A percentile compares a stretch with the other conserved stretches of the same genome.
These are phyloP conservation scores for Xanthia icteritia DNA, from an alignment of 2,888 invertebrate species.

Conservation along the genomic window DNA sequence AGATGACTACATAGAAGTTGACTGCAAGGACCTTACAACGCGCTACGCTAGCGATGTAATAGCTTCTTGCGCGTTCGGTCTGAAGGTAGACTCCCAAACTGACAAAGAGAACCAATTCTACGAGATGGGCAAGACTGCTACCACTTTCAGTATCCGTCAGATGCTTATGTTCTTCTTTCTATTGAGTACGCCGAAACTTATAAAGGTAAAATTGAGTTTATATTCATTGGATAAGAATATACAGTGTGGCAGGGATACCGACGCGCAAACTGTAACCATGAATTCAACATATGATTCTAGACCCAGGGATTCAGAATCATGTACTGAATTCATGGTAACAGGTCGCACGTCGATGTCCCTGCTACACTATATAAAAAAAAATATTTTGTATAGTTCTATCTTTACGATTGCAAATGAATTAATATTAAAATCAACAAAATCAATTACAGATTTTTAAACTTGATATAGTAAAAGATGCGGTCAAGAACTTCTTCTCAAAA, in stretches of 20 bases:
- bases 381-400: not conserved
- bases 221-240: not conserved
- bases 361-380: too few species aligned
- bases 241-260: too few species aligned
- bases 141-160: constrained; percentile 75
- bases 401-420: not conserved
- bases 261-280: too few species aligned
- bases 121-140: constrained; percentile 83
- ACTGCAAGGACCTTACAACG: constrained; percentile 84
- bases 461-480: constrained; percentile 63
- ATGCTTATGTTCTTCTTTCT: constrained; percentile 67
- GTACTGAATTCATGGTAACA: too few species aligned
- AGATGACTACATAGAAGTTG: constrained; percentile 75
- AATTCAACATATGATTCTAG: too few species aligned
- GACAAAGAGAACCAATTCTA: constrained; percentile 90
- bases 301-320: too few species aligned
- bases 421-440: not conserved
- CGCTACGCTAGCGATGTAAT: constrained; percentile 89
- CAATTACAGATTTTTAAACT: constrained; percentile 66
- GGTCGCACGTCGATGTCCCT: not conserved
- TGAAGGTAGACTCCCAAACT: constrained; percentile 88
- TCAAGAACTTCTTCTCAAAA: constrained; percentile 75
- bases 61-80: constrained; percentile 88
- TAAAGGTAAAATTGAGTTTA: constrained; percentile 49
- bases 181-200: constrained; percentile 61